Evolutionary conservation across 1,140 invertebrate species (phyloP).

Genomic region (Megathymus violae): DNA sequence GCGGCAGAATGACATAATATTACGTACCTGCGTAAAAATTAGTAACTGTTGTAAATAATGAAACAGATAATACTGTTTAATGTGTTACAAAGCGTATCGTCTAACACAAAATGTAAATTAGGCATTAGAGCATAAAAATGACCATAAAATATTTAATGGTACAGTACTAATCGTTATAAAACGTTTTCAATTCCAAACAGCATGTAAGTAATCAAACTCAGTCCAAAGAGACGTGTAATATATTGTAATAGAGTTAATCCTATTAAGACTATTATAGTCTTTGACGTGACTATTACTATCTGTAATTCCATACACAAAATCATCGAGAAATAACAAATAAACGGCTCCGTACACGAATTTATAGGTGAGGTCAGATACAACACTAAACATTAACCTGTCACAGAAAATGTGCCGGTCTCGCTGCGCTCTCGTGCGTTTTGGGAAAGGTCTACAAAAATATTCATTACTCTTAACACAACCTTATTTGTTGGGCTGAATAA

Average conservation of each 20-base stretch:
- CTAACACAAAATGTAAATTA: conserved; percentile 14
- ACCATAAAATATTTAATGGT: not conserved
- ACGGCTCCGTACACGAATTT: conserved; percentile 37
- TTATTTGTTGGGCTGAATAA: no score
- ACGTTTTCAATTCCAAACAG: conserved; percentile 1
- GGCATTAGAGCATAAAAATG: conserved; percentile 4
- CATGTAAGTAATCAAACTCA: not conserved
- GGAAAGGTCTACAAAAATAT: not conserved
- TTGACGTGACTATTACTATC: conserved; percentile 27
- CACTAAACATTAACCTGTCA: conserved; percentile 32
- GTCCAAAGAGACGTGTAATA: not conserved
- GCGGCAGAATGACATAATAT: no score
- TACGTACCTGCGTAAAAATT: no score
- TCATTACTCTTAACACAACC: not conserved
- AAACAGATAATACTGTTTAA: no score
- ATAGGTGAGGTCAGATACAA: conserved; percentile 37
- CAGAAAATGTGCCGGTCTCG: not conserved
- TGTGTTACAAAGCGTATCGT: not conserved
- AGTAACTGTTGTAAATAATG: conserved; percentile 11
- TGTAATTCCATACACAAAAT: conserved; percentile 33
- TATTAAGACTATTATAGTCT: conserved; percentile 13
- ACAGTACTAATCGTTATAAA: conserved; percentile 8
- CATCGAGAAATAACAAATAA: conserved; percentile 41
- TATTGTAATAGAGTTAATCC: conserved; percentile 28
- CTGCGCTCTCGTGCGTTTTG: not conserved